Evolutionary conservation across 2,797 vertebrate genomes (phyloP).

Genomic region (Pantherophis alleghaniensis): DNA sequence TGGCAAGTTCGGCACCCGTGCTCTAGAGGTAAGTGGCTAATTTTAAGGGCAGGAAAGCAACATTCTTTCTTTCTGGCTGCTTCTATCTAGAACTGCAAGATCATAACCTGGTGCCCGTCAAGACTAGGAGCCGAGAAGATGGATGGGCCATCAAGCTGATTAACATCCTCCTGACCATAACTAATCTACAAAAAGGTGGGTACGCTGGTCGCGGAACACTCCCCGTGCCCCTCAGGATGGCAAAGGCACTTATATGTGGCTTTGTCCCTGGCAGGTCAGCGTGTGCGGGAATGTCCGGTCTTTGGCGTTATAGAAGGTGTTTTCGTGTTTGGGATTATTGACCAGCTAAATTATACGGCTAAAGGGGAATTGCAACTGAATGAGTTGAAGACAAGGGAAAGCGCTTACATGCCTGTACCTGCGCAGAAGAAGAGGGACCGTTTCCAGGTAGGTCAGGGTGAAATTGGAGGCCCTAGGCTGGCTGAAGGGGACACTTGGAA

Average conservation of each 20-base stretch:
- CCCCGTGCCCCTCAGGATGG: neutral
- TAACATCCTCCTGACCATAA: constrained; percentile 62
- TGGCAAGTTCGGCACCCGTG: no score
- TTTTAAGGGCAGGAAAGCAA: neutral
- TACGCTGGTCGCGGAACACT: neutral
- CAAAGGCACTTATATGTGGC: neutral
- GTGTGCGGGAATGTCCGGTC: constrained; percentile 73
- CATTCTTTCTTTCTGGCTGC: neutral
- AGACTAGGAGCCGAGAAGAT: constrained; percentile 60
- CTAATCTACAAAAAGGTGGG: constrained; percentile 57
- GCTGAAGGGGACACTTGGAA: neutral
- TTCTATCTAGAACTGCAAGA: constrained; percentile 68
- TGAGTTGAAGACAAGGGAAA: constrained; percentile 67
- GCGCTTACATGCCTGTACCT: constrained; percentile 47
- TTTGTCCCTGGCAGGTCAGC: constrained; percentile 48
- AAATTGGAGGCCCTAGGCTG: neutral
- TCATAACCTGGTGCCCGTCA: constrained; percentile 67
- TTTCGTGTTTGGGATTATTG: constrained; percentile 71
- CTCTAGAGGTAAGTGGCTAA: no score
- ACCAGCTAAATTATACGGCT: constrained; percentile 71
- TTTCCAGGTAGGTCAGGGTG: constrained; percentile 63
- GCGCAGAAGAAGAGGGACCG: constrained; percentile 65
- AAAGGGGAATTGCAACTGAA: constrained; percentile 70
- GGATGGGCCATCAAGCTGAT: constrained; percentile 67
- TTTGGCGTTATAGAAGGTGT: constrained; percentile 73